Percentiles rank a stretch among this genome's conserved stretches.
phyloP scores from a whole-genome alignment of 2,797 vertebrate genomes.

The Eulemur mongoz region DNA sequence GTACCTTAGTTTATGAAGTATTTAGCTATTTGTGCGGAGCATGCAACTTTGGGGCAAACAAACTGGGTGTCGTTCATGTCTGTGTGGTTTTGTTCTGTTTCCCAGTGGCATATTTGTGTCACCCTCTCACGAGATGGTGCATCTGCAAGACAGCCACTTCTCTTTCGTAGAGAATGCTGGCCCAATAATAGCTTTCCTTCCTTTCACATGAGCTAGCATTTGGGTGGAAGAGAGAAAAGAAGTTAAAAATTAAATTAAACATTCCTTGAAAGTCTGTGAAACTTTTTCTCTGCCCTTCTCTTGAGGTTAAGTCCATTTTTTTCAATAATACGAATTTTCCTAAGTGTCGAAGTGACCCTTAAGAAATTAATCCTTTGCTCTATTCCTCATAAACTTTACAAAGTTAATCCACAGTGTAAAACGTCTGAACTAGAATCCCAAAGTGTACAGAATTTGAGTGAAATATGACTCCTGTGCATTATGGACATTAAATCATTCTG shows the following conservation, averaged over 20 bases:
- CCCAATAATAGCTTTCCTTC: background rate
- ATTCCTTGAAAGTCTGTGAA: background rate
- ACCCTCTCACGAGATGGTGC: background rate
- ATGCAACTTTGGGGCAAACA: background rate
- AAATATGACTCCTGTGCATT: background rate
- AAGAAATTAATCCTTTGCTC: constrained; percentile 28
- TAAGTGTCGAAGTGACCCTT: background rate
- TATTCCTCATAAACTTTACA: background rate
- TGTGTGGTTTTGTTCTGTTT: background rate
- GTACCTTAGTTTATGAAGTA: background rate
- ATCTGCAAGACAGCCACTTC: background rate
- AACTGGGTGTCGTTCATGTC: background rate
- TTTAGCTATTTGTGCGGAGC: background rate
- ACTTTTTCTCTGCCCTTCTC: background rate
- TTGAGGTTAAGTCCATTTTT: background rate
- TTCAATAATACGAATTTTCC: background rate
- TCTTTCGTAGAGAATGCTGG: background rate
- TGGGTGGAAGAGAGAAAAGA: background rate
- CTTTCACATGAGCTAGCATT: background rate
- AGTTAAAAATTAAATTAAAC: background rate
- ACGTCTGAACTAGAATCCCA: background rate
- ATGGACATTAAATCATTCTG: background rate
- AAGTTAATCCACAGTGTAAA: constrained; percentile 40
- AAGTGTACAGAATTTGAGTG: background rate
- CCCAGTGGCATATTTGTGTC: background rate